Conservation (phyloP, 2,888 invertebrate species). For the Clitarchus hookeri region DNA sequence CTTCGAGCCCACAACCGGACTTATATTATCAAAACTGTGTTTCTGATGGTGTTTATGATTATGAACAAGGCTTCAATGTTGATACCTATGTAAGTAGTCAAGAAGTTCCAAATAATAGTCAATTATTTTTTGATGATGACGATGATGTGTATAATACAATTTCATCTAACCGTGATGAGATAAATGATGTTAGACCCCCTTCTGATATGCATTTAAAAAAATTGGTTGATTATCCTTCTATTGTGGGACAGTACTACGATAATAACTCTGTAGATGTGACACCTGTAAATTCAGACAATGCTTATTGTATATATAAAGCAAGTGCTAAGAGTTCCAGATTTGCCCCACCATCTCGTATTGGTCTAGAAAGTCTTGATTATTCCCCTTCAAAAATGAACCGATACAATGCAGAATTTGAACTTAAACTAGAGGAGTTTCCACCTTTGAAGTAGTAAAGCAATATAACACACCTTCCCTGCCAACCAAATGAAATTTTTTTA, state of each 20-base stretch:
- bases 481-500: too few relatives aligned
- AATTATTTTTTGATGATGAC: not conserved
- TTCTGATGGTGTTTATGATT: not conserved
- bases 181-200: not conserved
- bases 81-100: not conserved
- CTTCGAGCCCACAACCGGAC: not conserved
- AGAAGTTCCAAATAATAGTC: not conserved
- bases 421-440: not conserved
- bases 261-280: not conserved
- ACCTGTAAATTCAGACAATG: not conserved
- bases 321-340: not conserved
- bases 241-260: not conserved
- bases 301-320: not conserved
- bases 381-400: not conserved
- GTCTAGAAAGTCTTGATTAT: not conserved
- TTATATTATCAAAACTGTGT: not conserved
- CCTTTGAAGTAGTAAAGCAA: not conserved
- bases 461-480: too few relatives aligned
- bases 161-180: not conserved
- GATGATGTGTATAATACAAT: not conserved
- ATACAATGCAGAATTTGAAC: not conserved
- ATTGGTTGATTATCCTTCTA: not conserved
- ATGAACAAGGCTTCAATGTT: not conserved
- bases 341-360: not conserved
- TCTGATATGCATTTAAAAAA: not conserved